These are phyloP conservation scores for Cryptus armator DNA, from an alignment of 2,888 invertebrate genomes.

Conservation along the genomic window DNA sequence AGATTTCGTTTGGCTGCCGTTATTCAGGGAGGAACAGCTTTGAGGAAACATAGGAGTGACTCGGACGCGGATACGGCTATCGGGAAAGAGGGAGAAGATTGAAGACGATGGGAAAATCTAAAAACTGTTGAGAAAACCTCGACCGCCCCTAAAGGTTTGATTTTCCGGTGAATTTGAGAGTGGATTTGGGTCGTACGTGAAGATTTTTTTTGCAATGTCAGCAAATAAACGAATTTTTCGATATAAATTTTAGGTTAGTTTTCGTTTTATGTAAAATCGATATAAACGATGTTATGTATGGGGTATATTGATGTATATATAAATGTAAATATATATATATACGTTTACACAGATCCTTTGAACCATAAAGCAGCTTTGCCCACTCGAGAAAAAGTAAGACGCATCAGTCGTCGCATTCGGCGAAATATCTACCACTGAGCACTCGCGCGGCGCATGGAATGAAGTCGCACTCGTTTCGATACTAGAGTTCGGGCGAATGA, in stretches of 20 bases:
- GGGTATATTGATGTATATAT: not conserved
- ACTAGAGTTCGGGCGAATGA: slow-evolving; percentile 34
- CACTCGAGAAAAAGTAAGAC: slow-evolving; percentile 21
- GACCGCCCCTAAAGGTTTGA: not conserved
- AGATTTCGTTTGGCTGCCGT: not conserved
- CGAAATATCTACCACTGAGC: slow-evolving; percentile 37
- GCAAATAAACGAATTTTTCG: too few species aligned
- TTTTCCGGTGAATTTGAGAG: too few species aligned
- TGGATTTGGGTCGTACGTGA: too few species aligned
- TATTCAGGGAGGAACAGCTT: not conserved
- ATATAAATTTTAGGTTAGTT: too few species aligned
- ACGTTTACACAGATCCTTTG: slow-evolving; percentile 33
- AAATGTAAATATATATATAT: not conserved
- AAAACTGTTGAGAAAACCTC: not conserved
- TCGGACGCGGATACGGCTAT: not conserved
- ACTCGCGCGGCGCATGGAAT: slow-evolving; percentile 4
- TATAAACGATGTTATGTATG: not conserved
- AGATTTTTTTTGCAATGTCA: too few species aligned
- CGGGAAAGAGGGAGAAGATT: not conserved
- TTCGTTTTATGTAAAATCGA: not conserved
- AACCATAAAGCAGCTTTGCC: slow-evolving; percentile 32
- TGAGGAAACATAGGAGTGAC: not conserved
- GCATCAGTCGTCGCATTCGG: slow-evolving; percentile 29
- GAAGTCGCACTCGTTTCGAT: slow-evolving; percentile 35
- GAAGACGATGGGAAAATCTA: not conserved